Base-by-base conservation (phyloP, 2,113 vertebrate genomes). In the Enhydra lutris region DNA sequence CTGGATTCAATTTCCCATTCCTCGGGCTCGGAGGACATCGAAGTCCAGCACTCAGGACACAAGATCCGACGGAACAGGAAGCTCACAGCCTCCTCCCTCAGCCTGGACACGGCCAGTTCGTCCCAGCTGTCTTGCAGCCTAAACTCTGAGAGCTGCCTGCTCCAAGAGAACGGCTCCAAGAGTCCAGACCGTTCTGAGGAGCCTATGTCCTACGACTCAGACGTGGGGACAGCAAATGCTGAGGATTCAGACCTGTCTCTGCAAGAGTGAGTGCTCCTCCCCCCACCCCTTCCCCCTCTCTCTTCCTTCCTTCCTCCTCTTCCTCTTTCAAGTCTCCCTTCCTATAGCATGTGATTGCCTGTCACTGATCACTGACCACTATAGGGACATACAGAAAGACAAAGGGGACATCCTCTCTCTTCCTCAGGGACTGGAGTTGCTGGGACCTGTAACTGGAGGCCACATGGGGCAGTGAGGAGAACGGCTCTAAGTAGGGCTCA, bases 111-210 rank as follows among this genome's bases (percentile, higher is more conserved):
- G 10, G 98, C 98, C 0, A 99, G 99, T 4, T 99, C 99, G 0
- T 99, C 99, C 0, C 99, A 99, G 98, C 99, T 99, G 12, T 99
- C 99, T 31, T 99, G 99, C 98, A 99, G 99, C 98, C 97, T 99
- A 23, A 99, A 99, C 98, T 99, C 99, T 0, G 99, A 99, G 79
- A 99, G 99, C 95, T 98, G 99, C 94, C 74, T 99, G 6, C 98
- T 99, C 26, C 99, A 99, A 3, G 98, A 98, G 0, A 99, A 97
- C 78, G 98, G 98, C 4, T 90, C 97, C 94, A 99, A 98, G 95
- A 99, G 99, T 82, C 99, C 98, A 0, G 98, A 99, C 24, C 98
- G 3, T 0, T 12, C 69, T 0, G 98, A 99, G 76, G 99, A 99
- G 91, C 98, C 98, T 45, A 99, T 99, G 98, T 99, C 98, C 29